These are phyloP conservation scores for Tipula vernalis DNA, from an alignment of 2,888 invertebrate genomes.

Conservation along the genomic window DNA sequence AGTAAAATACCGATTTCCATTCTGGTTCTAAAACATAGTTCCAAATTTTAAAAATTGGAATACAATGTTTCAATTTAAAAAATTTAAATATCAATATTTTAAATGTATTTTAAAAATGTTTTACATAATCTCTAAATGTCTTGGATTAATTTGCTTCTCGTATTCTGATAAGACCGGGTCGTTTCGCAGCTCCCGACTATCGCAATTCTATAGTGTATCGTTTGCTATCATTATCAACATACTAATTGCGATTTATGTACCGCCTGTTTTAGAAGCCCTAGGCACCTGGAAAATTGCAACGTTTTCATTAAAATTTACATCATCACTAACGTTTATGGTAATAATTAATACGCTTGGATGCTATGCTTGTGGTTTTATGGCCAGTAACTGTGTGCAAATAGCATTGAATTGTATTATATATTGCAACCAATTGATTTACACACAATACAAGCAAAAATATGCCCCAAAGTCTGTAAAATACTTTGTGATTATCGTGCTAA, in stretches of 20 bases:
- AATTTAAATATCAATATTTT: not conserved
- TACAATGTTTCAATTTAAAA: not conserved
- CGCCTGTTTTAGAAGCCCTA: not conserved
- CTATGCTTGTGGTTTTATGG: not conserved
- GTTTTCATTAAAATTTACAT: not conserved
- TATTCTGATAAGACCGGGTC: not conserved
- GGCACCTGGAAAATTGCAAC: not conserved
- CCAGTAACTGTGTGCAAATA: not conserved
- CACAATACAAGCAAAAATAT: not conserved
- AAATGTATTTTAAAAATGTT: not conserved
- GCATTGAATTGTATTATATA: not conserved
- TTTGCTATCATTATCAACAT: not conserved
- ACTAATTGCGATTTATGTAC: not conserved
- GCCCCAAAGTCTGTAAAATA: not conserved
- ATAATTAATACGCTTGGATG: not conserved
- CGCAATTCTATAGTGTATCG: not conserved
- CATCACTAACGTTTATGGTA: not conserved
- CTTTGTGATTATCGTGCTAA: not conserved
- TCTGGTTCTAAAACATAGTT: no score
- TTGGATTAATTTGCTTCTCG: not conserved
- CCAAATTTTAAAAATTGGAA: no score
- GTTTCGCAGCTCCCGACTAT: not conserved
- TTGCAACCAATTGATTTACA: not conserved
- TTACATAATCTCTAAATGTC: not conserved
- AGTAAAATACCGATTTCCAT: no score